phyloP scores from a whole-genome alignment of 2,888 invertebrate species.

The Agrotis clavis region DNA sequence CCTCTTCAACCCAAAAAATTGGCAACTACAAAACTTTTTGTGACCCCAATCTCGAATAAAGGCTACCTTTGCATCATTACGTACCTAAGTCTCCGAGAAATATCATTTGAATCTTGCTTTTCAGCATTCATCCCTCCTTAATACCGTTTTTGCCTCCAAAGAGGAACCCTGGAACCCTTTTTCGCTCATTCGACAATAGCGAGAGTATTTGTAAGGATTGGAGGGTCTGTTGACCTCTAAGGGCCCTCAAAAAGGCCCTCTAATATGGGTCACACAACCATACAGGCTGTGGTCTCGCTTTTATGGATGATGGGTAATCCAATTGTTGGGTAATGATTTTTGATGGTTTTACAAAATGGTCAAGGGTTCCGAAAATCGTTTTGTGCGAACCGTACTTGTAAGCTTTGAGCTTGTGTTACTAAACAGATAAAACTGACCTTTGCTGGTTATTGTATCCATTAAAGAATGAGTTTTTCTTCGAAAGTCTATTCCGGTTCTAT shows the following conservation, averaged over 20 bases:
- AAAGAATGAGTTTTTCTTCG: not conserved
- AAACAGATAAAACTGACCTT: too few species aligned
- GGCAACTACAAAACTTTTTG: not conserved
- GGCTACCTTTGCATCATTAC: slow-evolving; percentile 21
- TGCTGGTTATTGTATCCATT: too few species aligned
- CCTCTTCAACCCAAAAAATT: not conserved
- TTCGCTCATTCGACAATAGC: slow-evolving; percentile 46
- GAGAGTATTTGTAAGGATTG: slow-evolving; percentile 34
- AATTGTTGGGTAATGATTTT: slow-evolving; percentile 32
- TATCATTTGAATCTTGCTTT: slow-evolving; percentile 18
- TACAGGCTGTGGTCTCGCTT: slow-evolving; percentile 19
- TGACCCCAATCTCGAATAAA: slow-evolving; percentile 5
- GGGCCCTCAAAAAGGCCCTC: slow-evolving; percentile 25
- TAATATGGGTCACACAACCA: slow-evolving; percentile 41
- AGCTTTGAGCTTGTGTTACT: not conserved
- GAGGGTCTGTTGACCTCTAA: slow-evolving; percentile 43
- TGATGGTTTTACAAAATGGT: not conserved
- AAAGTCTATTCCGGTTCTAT: not conserved
- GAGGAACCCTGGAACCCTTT: slow-evolving; percentile 28
- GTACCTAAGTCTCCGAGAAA: slow-evolving; percentile 19
- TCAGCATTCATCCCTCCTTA: slow-evolving; percentile 16
- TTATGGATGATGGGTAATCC: slow-evolving; percentile 6
- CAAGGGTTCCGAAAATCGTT: not conserved
- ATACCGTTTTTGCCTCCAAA: slow-evolving; percentile 42
- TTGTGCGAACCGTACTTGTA: not conserved